phyloP scores from a whole-genome alignment of 1,140 invertebrate species.

The Magallana ariakensis region DNA sequence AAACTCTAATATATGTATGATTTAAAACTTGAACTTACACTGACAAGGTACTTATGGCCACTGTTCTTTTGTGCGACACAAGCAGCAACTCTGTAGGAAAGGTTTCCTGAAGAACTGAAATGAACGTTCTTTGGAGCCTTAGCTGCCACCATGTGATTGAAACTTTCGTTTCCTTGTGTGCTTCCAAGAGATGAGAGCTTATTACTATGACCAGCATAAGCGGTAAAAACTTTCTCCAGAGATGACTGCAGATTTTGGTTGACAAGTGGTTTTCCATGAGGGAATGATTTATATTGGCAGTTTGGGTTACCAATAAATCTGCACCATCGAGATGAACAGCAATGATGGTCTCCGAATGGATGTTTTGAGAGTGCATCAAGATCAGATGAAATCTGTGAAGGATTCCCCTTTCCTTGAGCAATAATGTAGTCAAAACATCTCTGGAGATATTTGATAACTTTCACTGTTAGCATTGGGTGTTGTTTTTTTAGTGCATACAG shows the following conservation, averaged over 20 bases:
- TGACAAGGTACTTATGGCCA: neutral
- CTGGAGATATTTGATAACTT: constrained; percentile 23
- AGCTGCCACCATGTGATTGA: too few relatives aligned
- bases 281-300: neutral
- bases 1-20: neutral
- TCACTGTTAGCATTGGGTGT: neutral
- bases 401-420: constrained; percentile 10
- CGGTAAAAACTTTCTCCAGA: neutral
- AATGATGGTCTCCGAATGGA: constrained; percentile 29
- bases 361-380: constrained; percentile 1
- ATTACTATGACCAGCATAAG: constrained; percentile 8
- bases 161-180: constrained; percentile 37
- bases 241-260: neutral
- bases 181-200: constrained; percentile 12
- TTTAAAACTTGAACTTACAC: neutral
- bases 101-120: neutral
- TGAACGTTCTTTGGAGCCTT: constrained; percentile 40
- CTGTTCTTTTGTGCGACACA: neutral
- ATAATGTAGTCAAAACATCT: constrained; percentile 32
- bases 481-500: constrained; percentile 4
- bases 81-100: neutral
- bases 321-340: constrained; percentile 18
- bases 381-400: neutral
- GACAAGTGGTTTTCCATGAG: constrained; percentile 8
- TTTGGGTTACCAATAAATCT: neutral